phyloP scores from a whole-genome alignment of 2,797 vertebrate species.

The Remorina albescens region DNA sequence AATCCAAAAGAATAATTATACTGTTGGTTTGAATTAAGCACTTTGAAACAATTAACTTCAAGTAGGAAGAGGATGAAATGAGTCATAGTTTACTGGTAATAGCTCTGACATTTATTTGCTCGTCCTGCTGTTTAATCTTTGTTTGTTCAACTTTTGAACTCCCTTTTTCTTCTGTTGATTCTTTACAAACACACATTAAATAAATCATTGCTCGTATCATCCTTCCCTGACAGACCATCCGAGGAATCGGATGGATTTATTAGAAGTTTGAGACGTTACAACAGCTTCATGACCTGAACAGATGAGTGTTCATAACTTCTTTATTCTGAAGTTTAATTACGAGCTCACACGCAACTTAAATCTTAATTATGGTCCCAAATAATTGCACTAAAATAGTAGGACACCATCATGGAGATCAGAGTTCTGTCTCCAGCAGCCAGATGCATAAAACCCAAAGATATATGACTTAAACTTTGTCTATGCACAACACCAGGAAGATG shows the following conservation, averaged over 20 bases:
- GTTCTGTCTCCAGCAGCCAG: neutral
- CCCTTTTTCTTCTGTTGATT: neutral
- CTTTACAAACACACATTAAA: neutral
- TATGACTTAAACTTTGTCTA: too few relatives aligned
- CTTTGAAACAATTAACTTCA: neutral
- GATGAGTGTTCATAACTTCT: neutral
- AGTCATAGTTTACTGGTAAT: neutral
- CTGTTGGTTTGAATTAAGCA: slow-evolving; percentile 28
- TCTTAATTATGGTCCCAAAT: neutral
- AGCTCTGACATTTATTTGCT: too few relatives aligned
- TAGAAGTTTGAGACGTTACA: neutral
- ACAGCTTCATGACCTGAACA: neutral
- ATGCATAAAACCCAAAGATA: neutral
- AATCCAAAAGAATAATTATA: slow-evolving; percentile 14
- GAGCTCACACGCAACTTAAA: neutral
- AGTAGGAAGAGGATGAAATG: neutral
- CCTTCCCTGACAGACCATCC: neutral
- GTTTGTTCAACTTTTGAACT: neutral
- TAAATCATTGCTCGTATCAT: neutral
- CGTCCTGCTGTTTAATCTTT: too few relatives aligned
- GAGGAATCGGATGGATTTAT: slow-evolving; percentile 14
- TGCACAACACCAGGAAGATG: too few relatives aligned
- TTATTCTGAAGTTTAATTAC: neutral
- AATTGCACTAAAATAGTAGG: neutral
- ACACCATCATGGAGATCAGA: neutral